Evolutionary conservation across 2,113 vertebrate species (phyloP).

Genomic region (Tragelaphus strepsiceros): DNA sequence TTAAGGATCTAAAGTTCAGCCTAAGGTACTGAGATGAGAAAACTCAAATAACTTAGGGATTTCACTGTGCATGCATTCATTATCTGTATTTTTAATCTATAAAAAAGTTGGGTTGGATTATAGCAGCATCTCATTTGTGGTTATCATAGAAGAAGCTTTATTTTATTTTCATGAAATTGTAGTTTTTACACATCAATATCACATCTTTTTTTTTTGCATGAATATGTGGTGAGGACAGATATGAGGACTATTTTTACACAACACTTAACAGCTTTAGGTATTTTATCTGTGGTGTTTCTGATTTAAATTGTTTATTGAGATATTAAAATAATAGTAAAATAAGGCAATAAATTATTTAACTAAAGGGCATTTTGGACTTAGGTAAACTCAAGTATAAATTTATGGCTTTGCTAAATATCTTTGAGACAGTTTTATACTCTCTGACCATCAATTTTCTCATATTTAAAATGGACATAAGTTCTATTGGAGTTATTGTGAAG

Average conservation of each 20-base stretch:
- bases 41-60: not conserved
- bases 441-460: not conserved
- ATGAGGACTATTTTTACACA: not conserved
- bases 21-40: not conserved
- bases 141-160: not conserved
- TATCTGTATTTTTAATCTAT: not conserved
- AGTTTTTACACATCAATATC: not conserved
- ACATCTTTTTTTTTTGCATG: not conserved
- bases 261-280: not conserved
- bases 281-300: not conserved
- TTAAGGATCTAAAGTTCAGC: conserved; percentile 29
- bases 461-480: not conserved
- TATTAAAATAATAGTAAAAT: not conserved
- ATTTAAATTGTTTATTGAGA: not conserved
- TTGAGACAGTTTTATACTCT: not conserved
- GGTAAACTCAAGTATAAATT: not conserved
- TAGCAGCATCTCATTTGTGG: not conserved
- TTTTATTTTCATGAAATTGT: not conserved
- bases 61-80: not conserved
- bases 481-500: not conserved
- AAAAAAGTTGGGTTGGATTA: not conserved
- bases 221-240: not conserved
- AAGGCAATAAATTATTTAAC: not conserved
- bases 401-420: not conserved
- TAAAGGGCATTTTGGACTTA: not conserved